Evolutionary conservation across 92 coral and sea anemone species (phyloP), one percentile per base, ranked within the genome.

Genomic region (Parazoanthus atlanticus): DNA sequence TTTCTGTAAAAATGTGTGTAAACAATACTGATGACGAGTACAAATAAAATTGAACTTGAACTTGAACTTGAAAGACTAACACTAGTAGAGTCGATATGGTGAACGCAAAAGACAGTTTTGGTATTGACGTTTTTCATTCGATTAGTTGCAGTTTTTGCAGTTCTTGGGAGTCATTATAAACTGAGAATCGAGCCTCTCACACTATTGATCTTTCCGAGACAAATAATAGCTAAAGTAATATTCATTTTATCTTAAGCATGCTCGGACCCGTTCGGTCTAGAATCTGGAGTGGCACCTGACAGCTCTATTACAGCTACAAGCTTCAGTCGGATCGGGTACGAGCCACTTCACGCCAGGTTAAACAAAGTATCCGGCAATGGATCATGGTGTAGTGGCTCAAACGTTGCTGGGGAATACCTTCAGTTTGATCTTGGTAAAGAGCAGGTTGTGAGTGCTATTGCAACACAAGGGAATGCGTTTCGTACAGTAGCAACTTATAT

Each of bases 381-480:
- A 17, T 82, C 86, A 13, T 82, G 86, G 86, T 82, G 86, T 23
- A 47, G 61, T 4, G 41, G 61, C 25, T 61, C 61, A 13, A 46
- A 69, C 38, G 6, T 8, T 6, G 16, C 49, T 34, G 86, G 77
- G 40, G 64, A 82, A 6, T 43, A 34, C 65, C 86, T 82, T 5
- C 86, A 82, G 61, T 38, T 82, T 26, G 86, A 82, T 46, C 73
- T 72, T 8, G 86, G 86, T 40, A 38, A 69, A 66, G 77, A 66
- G 38, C 86, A 82, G 36, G 58, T 69, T 34, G 9, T 82, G 52
- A 82, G 86, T 28, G 75, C 76, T 5, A 82, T 82, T 26, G 86
- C 86, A 10, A 82, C 86, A 6, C 86, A 82, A 72, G 86, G 86
- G 3, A 82, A 82, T 43, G 64, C 86, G 4, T 82, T 40, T 46